phyloP scores from a whole-genome alignment of 2,797 vertebrate genomes.

The Chaunax sp. region DNA sequence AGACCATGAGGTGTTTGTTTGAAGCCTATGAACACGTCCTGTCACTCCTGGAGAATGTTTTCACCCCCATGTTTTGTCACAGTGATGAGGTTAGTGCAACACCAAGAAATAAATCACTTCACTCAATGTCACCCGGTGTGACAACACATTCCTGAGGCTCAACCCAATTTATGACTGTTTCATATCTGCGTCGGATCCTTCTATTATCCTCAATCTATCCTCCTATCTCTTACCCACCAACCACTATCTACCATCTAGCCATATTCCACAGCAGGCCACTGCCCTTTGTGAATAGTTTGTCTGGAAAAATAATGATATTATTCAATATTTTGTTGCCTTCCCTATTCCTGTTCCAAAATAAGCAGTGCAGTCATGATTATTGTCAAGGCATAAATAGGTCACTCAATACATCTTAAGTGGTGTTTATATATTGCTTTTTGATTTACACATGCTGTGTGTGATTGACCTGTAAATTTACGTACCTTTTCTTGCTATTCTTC shows the following conservation, averaged over 20 bases:
- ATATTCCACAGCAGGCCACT: conserved; percentile 60
- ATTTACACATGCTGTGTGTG: conserved; percentile 1
- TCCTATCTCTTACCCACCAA: too few species aligned
- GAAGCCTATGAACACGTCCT: conserved; percentile 98
- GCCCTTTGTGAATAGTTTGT: conserved; percentile 40
- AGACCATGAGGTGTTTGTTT: conserved; percentile 97
- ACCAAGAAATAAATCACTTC: conserved; percentile 11
- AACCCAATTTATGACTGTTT: background rate
- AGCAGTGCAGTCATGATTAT: conserved; percentile 8
- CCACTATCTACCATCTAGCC: too few species aligned
- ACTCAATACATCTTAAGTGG: background rate
- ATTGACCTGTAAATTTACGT: background rate
- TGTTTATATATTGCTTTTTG: background rate
- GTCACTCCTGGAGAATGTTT: conserved; percentile 95
- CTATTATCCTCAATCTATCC: too few species aligned
- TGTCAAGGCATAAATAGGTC: too few species aligned
- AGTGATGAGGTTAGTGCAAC: conserved; percentile 90
- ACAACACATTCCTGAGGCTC: background rate
- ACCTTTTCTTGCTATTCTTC: conserved; percentile 21
- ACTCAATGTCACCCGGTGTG: background rate
- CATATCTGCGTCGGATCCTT: conserved; percentile 1
- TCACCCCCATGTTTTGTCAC: conserved; percentile 98
- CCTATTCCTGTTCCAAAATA: conserved; percentile 10
- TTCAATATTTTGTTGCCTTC: conserved; percentile 16
- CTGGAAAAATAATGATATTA: conserved; percentile 41